phyloP scores from a whole-genome alignment of 1,140 invertebrate species.

The Mizuhopecten yessoensis region DNA sequence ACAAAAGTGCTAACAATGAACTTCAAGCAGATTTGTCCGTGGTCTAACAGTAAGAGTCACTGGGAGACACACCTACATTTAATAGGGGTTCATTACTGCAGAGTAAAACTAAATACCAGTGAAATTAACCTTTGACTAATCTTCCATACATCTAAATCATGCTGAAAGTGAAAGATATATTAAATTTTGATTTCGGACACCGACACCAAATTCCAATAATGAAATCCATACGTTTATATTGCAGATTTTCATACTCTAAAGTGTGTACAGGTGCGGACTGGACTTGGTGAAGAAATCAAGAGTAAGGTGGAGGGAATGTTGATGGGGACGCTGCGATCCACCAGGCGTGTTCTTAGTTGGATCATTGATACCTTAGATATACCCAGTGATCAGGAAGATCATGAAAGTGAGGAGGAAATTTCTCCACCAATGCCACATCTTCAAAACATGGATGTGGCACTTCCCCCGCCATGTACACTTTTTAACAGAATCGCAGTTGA shows the following conservation, averaged over 20 bases:
- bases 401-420: background rate
- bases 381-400: background rate
- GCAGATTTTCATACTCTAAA: background rate
- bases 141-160: too few species aligned
- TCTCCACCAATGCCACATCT: background rate
- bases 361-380: background rate
- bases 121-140: too few species aligned
- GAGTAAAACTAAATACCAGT: too few species aligned
- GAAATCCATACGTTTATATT: background rate
- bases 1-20: background rate
- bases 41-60: background rate
- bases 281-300: conserved; percentile 10
- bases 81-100: too few species aligned
- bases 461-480: background rate
- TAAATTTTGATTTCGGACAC: too few species aligned
- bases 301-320: background rate
- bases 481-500: background rate
- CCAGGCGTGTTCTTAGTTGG: background rate
- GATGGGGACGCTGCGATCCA: background rate
- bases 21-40: background rate
- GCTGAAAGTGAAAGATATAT: too few species aligned
- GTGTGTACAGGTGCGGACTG: background rate
- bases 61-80: too few species aligned
- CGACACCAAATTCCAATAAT: too few species aligned
- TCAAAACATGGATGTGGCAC: background rate